phyloP scores from a whole-genome alignment of 2,797 vertebrate species.

The Spinibarbus caldwelli region DNA sequence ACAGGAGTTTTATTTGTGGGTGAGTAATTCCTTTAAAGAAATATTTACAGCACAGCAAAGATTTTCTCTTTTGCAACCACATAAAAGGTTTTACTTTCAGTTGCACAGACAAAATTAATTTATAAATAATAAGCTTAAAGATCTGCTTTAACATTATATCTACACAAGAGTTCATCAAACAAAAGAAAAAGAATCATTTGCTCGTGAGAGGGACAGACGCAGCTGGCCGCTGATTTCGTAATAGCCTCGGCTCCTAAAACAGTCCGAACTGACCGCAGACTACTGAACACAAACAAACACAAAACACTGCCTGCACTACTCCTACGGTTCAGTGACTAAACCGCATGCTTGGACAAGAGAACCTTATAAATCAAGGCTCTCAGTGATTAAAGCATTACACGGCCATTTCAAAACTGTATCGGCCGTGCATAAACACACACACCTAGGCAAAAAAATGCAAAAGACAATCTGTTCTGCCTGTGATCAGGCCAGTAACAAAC shows the following conservation, averaged over 20 bases:
- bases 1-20: neutral
- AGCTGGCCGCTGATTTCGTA: constrained; percentile 64
- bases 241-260: constrained; percentile 60
- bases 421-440: too few species aligned
- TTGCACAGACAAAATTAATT: constrained; percentile 2
- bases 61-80: constrained; percentile 13
- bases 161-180: neutral
- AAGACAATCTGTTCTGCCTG: constrained; percentile 32
- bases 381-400: constrained; percentile 58
- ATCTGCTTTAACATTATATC: neutral
- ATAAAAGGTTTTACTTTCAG: neutral
- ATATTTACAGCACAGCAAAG: neutral
- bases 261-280: constrained; percentile 70
- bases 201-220: constrained; percentile 49
- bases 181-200: constrained; percentile 10
- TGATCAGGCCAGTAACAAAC: constrained; percentile 32
- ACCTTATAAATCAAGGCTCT: constrained; percentile 56
- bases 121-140: constrained; percentile 10
- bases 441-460: constrained; percentile 31
- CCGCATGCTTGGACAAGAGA: constrained; percentile 60
- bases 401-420: constrained; percentile 39
- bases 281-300: constrained; percentile 74
- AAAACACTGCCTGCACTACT: constrained; percentile 59
- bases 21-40: neutral
- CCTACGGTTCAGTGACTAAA: constrained; percentile 60